Evolutionary conservation across 2,797 vertebrate species (phyloP).

Genomic region (Loris lydekkerianus): DNA sequence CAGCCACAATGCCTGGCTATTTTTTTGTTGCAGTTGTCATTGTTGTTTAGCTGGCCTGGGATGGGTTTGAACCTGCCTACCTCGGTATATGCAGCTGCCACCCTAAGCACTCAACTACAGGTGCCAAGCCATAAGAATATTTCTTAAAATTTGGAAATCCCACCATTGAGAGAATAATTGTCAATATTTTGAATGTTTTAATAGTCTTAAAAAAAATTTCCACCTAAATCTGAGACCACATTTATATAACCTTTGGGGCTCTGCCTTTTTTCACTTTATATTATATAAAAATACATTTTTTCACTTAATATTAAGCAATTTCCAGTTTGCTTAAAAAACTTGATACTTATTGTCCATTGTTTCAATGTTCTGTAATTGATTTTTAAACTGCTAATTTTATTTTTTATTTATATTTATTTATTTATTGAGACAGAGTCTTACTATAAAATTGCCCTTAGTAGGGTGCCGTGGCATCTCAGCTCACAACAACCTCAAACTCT

Average conservation of each 20-base stretch:
- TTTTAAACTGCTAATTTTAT: neutral
- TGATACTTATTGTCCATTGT: slow-evolving; percentile 7
- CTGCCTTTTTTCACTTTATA: neutral
- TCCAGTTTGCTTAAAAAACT: slow-evolving; percentile 41
- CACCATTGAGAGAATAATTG: neutral
- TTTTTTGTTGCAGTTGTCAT: no score
- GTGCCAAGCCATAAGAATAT: neutral
- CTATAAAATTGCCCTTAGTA: no score
- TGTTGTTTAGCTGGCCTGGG: no score
- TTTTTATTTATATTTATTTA: neutral
- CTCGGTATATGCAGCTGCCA: no score
- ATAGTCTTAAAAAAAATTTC: neutral
- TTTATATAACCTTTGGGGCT: neutral
- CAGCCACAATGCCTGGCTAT: no score
- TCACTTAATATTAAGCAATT: neutral
- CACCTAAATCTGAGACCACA: neutral
- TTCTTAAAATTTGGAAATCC: slow-evolving; percentile 60
- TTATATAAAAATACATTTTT: neutral
- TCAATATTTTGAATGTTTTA: neutral
- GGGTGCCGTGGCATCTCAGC: no score
- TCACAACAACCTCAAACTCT: no score
- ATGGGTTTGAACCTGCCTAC: no score
- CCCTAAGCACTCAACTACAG: no score
- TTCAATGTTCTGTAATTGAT: neutral
- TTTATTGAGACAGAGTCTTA: no score